Evolutionary conservation across 2,888 invertebrate genomes (phyloP).

Genomic region (Hoplodrina ambigua): DNA sequence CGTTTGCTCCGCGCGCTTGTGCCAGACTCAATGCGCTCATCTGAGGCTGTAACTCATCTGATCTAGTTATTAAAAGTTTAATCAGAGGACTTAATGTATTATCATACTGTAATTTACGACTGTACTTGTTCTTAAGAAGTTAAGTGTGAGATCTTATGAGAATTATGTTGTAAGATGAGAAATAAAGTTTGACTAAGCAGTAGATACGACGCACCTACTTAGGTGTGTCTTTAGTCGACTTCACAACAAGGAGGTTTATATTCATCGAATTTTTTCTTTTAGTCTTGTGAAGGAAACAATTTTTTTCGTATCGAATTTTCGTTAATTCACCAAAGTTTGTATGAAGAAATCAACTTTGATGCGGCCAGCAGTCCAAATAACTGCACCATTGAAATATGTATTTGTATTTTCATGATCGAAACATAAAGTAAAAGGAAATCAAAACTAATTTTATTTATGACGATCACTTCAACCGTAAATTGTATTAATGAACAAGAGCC

Average conservation of each 20-base stretch:
- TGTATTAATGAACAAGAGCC: slow-evolving; percentile 45
- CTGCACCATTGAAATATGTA: too few species aligned
- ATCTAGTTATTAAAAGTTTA: slow-evolving; percentile 40
- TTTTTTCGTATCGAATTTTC: too few species aligned
- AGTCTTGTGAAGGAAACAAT: not conserved
- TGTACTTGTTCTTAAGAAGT: slow-evolving; percentile 39
- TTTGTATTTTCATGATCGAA: not conserved
- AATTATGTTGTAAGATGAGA: slow-evolving; percentile 12
- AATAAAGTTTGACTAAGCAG: not conserved
- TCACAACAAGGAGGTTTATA: not conserved
- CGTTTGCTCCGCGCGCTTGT: too few species aligned
- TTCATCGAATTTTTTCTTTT: not conserved
- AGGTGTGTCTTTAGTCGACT: not conserved
- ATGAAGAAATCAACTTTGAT: too few species aligned
- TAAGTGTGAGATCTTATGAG: slow-evolving; percentile 11
- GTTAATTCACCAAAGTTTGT: too few species aligned
- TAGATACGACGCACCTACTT: not conserved
- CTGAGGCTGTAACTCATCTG: slow-evolving; percentile 33
- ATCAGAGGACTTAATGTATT: slow-evolving; percentile 21
- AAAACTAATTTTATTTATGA: slow-evolving; percentile 33
- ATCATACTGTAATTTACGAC: slow-evolving; percentile 33
- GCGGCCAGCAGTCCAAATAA: too few species aligned
- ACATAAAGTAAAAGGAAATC: slow-evolving; percentile 12
- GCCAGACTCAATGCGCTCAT: not conserved
- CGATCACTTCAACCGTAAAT: slow-evolving; percentile 45